Evolutionary conservation across 2,888 invertebrate genomes (phyloP).

Genomic region (Lithophane leautieri): DNA sequence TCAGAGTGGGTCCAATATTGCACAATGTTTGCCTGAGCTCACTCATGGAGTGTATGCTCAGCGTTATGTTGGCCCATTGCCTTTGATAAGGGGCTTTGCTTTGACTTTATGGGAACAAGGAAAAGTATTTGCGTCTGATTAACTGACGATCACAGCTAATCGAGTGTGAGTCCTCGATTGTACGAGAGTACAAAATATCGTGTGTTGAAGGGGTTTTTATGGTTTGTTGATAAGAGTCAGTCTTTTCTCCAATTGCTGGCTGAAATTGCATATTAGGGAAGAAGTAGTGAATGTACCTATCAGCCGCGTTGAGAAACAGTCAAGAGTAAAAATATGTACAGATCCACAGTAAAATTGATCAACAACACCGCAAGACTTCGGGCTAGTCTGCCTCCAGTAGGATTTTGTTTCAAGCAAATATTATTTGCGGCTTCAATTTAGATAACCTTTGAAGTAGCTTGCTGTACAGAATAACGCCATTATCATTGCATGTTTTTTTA

Average conservation of each 20-base stretch:
- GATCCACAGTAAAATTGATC: background rate
- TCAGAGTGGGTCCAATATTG: conserved; percentile 26
- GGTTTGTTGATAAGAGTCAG: background rate
- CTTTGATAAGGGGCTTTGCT: conserved; percentile 37
- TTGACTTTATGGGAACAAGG: conserved; percentile 36
- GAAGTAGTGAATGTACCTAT: background rate
- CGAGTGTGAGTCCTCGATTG: conserved; percentile 40
- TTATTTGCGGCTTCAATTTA: conserved; percentile 24
- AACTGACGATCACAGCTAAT: conserved; percentile 33
- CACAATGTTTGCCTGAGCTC: conserved; percentile 24
- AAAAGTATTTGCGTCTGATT: conserved; percentile 45
- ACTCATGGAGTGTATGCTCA: conserved; percentile 22
- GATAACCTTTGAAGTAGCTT: conserved; percentile 28
- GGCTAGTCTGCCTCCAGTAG: background rate
- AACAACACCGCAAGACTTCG: background rate
- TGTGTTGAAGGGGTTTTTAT: conserved; percentile 1
- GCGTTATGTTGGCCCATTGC: conserved; percentile 37
- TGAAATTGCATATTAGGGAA: background rate
- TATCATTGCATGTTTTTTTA: background rate
- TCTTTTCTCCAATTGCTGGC: background rate
- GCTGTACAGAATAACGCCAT: conserved; percentile 5
- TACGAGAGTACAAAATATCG: background rate
- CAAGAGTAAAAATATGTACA: background rate
- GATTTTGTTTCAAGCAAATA: conserved; percentile 24
- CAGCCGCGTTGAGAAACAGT: background rate